phyloP scores from a whole-genome alignment of 2,888 invertebrate genomes.

The Apocheima hispidaria region DNA sequence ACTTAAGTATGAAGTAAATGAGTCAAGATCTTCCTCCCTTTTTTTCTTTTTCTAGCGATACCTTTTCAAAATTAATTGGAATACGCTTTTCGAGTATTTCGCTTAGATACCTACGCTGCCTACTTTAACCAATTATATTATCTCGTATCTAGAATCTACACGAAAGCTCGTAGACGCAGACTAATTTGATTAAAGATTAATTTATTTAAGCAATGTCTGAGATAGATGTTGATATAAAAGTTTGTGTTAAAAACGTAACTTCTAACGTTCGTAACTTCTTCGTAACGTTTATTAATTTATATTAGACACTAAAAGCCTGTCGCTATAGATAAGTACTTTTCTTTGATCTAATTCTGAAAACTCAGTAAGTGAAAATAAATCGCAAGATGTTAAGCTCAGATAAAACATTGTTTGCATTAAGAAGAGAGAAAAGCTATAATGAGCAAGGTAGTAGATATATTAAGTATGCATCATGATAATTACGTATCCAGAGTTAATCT shows the following conservation, averaged over 20 bases:
- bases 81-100: background rate
- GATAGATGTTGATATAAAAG: background rate
- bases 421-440: too few relatives aligned
- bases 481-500: background rate
- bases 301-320: slow-evolving; percentile 1
- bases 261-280: background rate
- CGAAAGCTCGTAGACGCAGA: slow-evolving; percentile 2
- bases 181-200: slow-evolving; percentile 1
- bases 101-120: background rate
- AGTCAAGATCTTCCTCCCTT: slow-evolving; percentile 42
- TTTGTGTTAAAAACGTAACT: background rate
- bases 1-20: slow-evolving; percentile 45
- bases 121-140: background rate
- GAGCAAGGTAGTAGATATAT: too few relatives aligned
- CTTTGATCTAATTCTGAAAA: slow-evolving; percentile 14
- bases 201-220: slow-evolving; percentile 7
- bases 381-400: background rate
- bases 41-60: slow-evolving; percentile 6
- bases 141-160: background rate
- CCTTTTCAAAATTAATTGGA: slow-evolving; percentile 30
- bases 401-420: background rate
- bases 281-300: slow-evolving; percentile 1
- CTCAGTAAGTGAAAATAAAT: background rate
- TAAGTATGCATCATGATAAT: too few relatives aligned
- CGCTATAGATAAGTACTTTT: background rate